Evolutionary conservation across 2,888 invertebrate species (phyloP), one percentile per base, ranked within the genome.

Genomic region (Liodrosophila aerea): DNA sequence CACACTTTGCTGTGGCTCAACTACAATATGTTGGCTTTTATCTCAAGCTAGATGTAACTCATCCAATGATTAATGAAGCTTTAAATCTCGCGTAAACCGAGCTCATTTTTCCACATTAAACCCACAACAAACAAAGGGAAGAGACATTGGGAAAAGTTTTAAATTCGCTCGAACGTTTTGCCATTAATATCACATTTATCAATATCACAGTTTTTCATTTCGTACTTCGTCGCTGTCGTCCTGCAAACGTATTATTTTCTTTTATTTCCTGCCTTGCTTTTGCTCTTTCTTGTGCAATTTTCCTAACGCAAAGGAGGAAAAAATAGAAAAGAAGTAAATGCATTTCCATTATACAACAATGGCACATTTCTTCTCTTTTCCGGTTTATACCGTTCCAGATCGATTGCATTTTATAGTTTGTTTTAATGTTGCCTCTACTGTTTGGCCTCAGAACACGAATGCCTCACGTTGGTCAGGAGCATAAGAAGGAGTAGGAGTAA

Each of bases 401-500:
- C 86, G 85, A 86, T 86, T 86, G 86, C 80, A 80, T 86, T 86
- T 86, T 86, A 85, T 78, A 86, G 80, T 82, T 86, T 85, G 71
- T 82, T 86, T 85, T 78, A 78, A 78, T 86, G 86, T 77, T 62
- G 57, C 45, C 47, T 41, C 50, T 36, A 29, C 52, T 44, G 27
- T 18, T 36, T 56, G 62, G 11, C 46, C 5, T 22, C 22, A 62
- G 67, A 51, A 51, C 49, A 50, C 15, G 52, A 52, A 60, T 49
- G 60, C 33, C 61, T 52, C 46, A 63, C 34, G 43, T 16, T 4
- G 8, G 5, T 1, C 8, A 46, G 30, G 37, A 46, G 36, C 12
- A 27, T 18, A 8, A 16, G 45, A 15, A 57, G 64, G 51, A 54
- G 31, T 56, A 53, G 57, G 51, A 29, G 29, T 18, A 39, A 12